These are phyloP conservation scores for Gonatopus flavifemur DNA, from an alignment of 1,140 invertebrate genomes.

Conservation along the genomic window DNA sequence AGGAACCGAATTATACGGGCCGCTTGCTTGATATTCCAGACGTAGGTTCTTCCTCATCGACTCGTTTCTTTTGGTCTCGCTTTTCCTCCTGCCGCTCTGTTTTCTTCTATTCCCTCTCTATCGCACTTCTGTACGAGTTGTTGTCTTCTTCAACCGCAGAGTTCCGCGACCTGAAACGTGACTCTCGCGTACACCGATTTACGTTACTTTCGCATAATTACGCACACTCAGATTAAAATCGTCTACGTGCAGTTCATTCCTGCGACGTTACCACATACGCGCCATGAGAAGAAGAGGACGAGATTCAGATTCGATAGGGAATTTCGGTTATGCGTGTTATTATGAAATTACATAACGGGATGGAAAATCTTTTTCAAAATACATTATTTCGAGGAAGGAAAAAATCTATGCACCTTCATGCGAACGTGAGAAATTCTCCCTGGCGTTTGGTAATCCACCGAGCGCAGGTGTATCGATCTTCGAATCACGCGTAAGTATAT, in stretches of 20 bases:
- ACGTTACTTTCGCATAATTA: slow-evolving; percentile 10
- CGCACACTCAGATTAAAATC: slow-evolving; percentile 5
- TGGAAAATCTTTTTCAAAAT: too few relatives aligned
- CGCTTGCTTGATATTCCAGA: slow-evolving; percentile 31
- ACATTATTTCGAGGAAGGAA: too few relatives aligned
- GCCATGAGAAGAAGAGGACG: too few relatives aligned
- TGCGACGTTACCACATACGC: too few relatives aligned
- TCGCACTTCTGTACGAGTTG: background rate
- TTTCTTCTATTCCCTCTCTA: background rate
- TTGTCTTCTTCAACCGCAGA: background rate
- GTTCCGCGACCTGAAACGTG: slow-evolving; percentile 14
- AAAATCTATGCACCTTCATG: too few relatives aligned
- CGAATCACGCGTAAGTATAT: background rate
- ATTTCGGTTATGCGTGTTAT: too few relatives aligned
- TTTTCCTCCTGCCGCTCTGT: background rate
- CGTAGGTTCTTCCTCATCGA: slow-evolving; percentile 11
- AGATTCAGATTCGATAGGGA: too few relatives aligned
- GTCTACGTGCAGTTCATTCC: background rate
- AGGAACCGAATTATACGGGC: slow-evolving; percentile 47
- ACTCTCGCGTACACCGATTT: slow-evolving; percentile 10
- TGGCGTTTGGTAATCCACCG: too few relatives aligned
- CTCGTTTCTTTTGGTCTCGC: slow-evolving; percentile 4
- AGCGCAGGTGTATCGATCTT: too few relatives aligned
- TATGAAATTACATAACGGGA: too few relatives aligned
- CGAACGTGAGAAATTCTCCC: too few relatives aligned